phyloP scores from a whole-genome alignment of 2,797 vertebrate species.

The Ataeniobius toweri region DNA sequence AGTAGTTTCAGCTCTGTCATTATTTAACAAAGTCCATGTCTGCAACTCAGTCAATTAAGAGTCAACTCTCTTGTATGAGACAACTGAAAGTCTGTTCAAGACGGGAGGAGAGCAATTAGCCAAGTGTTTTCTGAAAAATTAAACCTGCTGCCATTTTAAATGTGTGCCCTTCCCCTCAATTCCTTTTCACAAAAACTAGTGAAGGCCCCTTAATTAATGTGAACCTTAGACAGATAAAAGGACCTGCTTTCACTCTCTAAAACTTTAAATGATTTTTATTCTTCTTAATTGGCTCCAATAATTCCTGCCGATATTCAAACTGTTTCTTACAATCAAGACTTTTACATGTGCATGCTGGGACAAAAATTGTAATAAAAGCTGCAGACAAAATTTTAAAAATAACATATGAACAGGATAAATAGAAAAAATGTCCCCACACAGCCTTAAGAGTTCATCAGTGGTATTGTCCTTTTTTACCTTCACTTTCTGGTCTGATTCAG shows the following conservation, averaged over 20 bases:
- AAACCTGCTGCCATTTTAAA: constrained; percentile 36
- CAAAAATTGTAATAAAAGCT: background rate
- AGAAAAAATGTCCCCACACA: background rate
- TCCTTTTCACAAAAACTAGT: background rate
- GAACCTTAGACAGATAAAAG: background rate
- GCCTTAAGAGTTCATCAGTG: background rate
- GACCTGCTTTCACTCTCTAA: background rate
- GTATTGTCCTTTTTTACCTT: background rate
- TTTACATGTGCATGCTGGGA: background rate
- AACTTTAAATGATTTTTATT: background rate
- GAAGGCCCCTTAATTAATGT: background rate
- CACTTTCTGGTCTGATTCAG: background rate
- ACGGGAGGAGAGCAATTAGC: constrained; percentile 42
- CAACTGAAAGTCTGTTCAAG: constrained; percentile 12
- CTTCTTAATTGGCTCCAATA: background rate
- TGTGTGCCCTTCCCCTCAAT: constrained; percentile 1
- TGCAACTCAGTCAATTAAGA: constrained; percentile 18
- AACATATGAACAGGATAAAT: background rate
- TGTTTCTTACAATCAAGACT: background rate
- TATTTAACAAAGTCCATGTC: constrained; percentile 17
- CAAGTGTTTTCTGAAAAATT: constrained; percentile 21
- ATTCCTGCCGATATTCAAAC: background rate
- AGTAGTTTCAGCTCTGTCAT: constrained; percentile 19
- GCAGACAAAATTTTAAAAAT: background rate
- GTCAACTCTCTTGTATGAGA: constrained; percentile 11